These are phyloP conservation scores for Botia almorhae DNA, from an alignment of 2,797 vertebrate genomes.

Conservation along the genomic window DNA sequence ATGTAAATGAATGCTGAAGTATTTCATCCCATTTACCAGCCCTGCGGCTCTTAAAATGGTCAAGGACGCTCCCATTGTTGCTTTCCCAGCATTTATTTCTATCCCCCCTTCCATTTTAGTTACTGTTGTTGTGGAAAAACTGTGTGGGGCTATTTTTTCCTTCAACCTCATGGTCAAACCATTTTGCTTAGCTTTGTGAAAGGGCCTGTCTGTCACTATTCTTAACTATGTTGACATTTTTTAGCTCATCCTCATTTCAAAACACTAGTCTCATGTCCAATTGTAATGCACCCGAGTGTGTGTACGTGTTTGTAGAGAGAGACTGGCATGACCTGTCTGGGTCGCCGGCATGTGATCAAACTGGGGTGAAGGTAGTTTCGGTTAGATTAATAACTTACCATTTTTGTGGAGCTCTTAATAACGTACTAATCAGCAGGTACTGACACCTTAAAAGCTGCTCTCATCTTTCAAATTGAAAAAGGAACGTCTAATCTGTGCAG, in stretches of 20 bases:
- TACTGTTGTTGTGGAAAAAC: neutral
- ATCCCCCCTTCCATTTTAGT: neutral
- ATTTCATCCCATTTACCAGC: slow-evolving; percentile 80
- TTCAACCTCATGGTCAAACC: neutral
- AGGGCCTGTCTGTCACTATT: neutral
- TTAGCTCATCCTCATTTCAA: too few relatives aligned
- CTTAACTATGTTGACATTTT: neutral
- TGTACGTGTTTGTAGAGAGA: neutral
- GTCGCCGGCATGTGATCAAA: slow-evolving; percentile 42
- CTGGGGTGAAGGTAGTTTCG: slow-evolving; percentile 29
- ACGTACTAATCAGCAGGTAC: slow-evolving; percentile 68
- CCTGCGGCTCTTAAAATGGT: slow-evolving; percentile 76
- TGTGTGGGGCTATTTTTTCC: neutral
- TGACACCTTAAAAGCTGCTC: slow-evolving; percentile 82
- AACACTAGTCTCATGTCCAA: neutral
- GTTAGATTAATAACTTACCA: slow-evolving; percentile 57
- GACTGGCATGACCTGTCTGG: slow-evolving; percentile 35
- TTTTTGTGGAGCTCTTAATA: slow-evolving; percentile 78
- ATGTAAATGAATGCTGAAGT: slow-evolving; percentile 87
- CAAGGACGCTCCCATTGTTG: slow-evolving; percentile 68
- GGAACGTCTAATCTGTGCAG: too few relatives aligned
- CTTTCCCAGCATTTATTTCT: slow-evolving; percentile 42
- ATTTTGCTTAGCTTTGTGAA: neutral
- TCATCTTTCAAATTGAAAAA: slow-evolving; percentile 73
- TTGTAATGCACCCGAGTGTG: neutral